A percentile compares a stretch with the other conserved stretches of the same genome.
Conservation (phyloP, 2,113 vertebrate genomes). For the Erinaceus europaeus region DNA sequence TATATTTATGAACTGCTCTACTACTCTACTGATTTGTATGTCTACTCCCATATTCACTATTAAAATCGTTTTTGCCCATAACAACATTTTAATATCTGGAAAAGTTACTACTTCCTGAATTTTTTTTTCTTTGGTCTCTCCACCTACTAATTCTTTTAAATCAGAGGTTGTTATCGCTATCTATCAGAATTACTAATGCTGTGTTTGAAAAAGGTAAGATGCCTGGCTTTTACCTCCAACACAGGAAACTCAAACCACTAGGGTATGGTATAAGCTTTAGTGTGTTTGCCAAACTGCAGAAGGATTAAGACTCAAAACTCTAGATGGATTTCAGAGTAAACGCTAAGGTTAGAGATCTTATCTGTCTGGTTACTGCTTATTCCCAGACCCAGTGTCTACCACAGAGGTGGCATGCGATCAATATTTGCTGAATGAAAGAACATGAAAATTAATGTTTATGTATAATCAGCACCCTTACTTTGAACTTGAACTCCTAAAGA, state of each 20-base stretch:
- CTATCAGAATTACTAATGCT: not conserved
- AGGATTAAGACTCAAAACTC: not conserved
- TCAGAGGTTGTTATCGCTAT: constrained; percentile 20
- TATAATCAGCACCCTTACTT: not conserved
- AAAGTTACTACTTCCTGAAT: not conserved
- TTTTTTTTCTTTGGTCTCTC: not conserved
- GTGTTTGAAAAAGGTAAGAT: not conserved
- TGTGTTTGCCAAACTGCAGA: not conserved
- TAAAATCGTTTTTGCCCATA: not conserved
- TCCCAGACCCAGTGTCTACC: not conserved
- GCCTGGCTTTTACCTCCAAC: not conserved
- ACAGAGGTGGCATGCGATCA: not conserved
- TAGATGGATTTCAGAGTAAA: not conserved
- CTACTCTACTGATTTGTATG: not conserved
- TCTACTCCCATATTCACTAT: not conserved
- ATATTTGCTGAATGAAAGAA: not conserved
- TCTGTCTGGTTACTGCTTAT: not conserved
- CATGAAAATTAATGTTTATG: not conserved
- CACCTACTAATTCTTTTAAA: constrained; percentile 9
- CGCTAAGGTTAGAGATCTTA: not conserved
- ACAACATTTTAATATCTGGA: not conserved
- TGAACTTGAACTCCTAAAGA: not conserved
- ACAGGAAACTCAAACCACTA: not conserved
- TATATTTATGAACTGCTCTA: not conserved
- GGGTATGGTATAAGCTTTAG: not conserved